Evolutionary conservation across 30 jellyfish, hydroid and myxozoan genomes (phyloP), one percentile per base, ranked within the genome.

Genomic region (Aurelia sp.): DNA sequence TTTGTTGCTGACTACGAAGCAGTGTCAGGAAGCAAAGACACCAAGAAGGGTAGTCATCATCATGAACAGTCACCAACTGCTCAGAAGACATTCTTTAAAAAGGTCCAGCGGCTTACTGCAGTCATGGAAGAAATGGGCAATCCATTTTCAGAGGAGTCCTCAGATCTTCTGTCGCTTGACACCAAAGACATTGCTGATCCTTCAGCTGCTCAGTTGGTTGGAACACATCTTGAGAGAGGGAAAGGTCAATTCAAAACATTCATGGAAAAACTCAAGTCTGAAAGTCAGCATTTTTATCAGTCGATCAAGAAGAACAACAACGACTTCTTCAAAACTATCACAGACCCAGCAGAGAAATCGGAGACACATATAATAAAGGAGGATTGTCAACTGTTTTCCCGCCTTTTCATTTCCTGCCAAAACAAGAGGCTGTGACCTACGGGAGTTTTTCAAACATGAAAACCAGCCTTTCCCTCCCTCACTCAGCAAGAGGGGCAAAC

Each of bases 141-240:
- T 70, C 92, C 92, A 15, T 82, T 82, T 62, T 40, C 21, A 57
- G 92, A 82, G 61, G 12, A 59, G 21, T 30, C 74, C 83, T 27
- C 59, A 7, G 88, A 76, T 76, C 80, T 50, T 19, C 35, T 76
- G 10, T 9, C 47, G 55, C 80, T 76, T 53, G 41, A 27, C 52
- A 53, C 55, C 27, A 27, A 59, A 21, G 62, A 76, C 51, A 61
- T 76, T 27, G 80, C 62, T 51, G 62, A 53, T 27, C 50, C 55
- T 13, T 16, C 17, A 33, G 48, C 21, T 13, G 81, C 62, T 20
- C 24, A 51, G 17, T 53, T 63, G 80, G 80, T 76, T 15, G 18
- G 35, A 16, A 21, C 24, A 30, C 38, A 27, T 20, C 51, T 51
- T 30, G 62, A 31, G 12, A 24, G 41, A 22, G 88, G 88, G 17